Base-by-base conservation (phyloP, 2,888 invertebrate species). In the Maniola hyperantus region DNA sequence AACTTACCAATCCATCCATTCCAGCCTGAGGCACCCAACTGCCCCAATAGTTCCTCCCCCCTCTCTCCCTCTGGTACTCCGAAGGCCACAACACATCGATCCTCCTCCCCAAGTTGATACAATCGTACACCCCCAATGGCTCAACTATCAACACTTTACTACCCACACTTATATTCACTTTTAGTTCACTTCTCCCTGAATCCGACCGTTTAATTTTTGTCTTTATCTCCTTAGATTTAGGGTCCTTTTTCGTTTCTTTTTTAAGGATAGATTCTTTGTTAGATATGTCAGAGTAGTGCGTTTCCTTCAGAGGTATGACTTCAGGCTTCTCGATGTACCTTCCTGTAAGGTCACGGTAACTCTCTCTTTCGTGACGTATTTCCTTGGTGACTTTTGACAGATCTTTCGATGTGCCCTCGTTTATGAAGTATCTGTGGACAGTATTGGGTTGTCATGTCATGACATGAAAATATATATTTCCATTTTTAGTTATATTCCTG, bases 61-160 rank as follows among this genome's bases (percentile, higher is more conserved):
- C 99, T 72, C 96, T 94, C 70, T 95, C 95, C 64, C 98, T 90
- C 96, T 98, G 97, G 62, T 95, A 94, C 82, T 98, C 98, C 75
- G 96, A 96, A 0, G 99, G 99, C 99, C 99, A 99, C 74, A 95
- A 95, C n/a, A 99, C 98, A 79, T 98, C 98, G 68, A 98, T 97
- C 71, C 97, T 92, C 70, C 98, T 92, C 8, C 97, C 97, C 73
- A 98, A 90, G 85, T 99, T 99, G 66, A 99, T 96, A 71, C 97
- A 97, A 82, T 98, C 98, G 79, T 97, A 98, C 54, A 98, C 97
- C 78, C 94, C 88, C 7, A 91, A 65, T 20, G 86, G 93, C 72
- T 92, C 93, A 18, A 87, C 82, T 11, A 89, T 93, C 80, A 88
- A 80, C 80, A 88, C 91, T 54, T 92, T 92, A 64, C 91, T 91